A percentile compares a stretch with the other conserved stretches of the same genome.
These are phyloP conservation scores for Mareca penelope DNA, from an alignment of 2,797 vertebrate genomes.

Conservation along the genomic window DNA sequence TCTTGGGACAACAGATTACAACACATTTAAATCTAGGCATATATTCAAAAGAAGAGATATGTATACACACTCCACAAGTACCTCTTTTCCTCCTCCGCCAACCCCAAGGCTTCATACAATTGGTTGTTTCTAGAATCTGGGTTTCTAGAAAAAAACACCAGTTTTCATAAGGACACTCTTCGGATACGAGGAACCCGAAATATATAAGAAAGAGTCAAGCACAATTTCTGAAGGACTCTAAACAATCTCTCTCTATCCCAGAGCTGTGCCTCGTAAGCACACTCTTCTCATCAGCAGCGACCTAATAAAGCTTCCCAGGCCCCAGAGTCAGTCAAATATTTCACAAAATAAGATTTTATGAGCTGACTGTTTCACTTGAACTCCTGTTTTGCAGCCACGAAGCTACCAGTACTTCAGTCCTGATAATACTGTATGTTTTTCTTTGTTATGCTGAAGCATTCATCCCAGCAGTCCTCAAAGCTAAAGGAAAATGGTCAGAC, in stretches of 20 bases:
- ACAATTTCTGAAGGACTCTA: background rate
- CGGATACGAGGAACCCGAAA: slow-evolving; percentile 59
- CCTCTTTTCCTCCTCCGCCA: slow-evolving; percentile 71
- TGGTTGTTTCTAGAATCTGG: slow-evolving; percentile 74
- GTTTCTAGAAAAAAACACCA: slow-evolving; percentile 74
- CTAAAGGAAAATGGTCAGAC: slow-evolving; percentile 4
- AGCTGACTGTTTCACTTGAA: background rate
- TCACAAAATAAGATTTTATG: background rate
- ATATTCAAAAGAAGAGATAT: slow-evolving; percentile 69
- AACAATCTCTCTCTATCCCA: background rate
- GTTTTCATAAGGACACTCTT: slow-evolving; percentile 70
- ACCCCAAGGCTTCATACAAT: slow-evolving; percentile 73
- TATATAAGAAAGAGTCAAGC: slow-evolving; percentile 47
- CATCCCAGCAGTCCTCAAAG: background rate
- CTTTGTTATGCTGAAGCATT: slow-evolving; percentile 22
- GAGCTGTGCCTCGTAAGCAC: background rate
- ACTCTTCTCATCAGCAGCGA: background rate
- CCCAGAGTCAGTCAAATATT: background rate
- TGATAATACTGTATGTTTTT: background rate
- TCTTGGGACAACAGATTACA: slow-evolving; percentile 55
- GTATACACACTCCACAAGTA: slow-evolving; percentile 72
- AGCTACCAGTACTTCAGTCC: background rate
- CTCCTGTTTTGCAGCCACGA: background rate
- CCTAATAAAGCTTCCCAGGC: slow-evolving; percentile 11
- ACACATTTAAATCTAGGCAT: slow-evolving; percentile 64